A percentile compares a stretch with the other conserved stretches of the same genome.
phyloP scores from a whole-genome alignment of 2,888 invertebrate genomes.

The Bellardia pandia region DNA sequence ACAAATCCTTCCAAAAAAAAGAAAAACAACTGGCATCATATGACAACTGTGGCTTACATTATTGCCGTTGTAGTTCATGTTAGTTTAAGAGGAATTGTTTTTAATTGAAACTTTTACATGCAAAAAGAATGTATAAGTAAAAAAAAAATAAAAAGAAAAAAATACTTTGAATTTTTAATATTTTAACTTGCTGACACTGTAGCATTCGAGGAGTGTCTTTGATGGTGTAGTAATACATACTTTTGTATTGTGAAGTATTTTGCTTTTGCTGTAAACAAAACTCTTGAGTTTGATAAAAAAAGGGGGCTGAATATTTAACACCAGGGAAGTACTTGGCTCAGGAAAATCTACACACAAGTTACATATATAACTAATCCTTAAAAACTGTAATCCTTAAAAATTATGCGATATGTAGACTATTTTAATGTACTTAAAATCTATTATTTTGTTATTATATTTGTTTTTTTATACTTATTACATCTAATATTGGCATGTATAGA shows the following conservation, averaged over 20 bases:
- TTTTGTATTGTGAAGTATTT: neutral
- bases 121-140: neutral
- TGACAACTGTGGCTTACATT: neutral
- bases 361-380: too few species aligned
- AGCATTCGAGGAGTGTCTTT: neutral
- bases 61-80: neutral
- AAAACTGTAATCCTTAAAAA: too few species aligned
- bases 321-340: too few species aligned
- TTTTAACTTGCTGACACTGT: neutral
- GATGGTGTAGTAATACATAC: neutral
- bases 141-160: neutral
- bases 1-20: too few species aligned
- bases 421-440: too few species aligned
- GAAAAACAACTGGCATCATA: neutral
- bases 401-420: too few species aligned
- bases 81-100: neutral
- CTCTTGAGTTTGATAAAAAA: neutral
- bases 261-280: neutral
- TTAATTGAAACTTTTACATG: neutral
- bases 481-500: too few species aligned
- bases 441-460: too few species aligned
- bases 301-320: neutral
- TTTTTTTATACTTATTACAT: too few species aligned
- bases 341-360: neutral
- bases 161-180: slow-evolving; percentile 3